phyloP scores from a whole-genome alignment of 1,140 invertebrate genomes.

The Carcinoscorpius rotundicauda region DNA sequence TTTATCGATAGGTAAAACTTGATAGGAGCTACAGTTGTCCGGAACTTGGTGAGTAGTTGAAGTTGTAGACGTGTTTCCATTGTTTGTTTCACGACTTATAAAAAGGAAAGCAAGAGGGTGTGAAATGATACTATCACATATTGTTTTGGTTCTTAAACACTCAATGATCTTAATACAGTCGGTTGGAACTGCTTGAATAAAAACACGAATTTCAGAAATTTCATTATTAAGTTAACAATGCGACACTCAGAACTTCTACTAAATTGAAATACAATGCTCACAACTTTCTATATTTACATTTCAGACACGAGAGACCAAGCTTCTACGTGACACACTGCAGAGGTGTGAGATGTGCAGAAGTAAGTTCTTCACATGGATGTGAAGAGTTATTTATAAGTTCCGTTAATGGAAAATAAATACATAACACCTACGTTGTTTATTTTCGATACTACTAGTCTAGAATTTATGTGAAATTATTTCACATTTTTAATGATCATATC shows the following conservation, averaged over 20 bases:
- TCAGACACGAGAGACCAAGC: slow-evolving; percentile 56
- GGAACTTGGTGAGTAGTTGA: too few species aligned
- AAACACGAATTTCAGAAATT: not conserved
- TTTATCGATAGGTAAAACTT: too few species aligned
- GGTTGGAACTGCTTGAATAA: not conserved
- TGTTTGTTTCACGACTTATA: too few species aligned
- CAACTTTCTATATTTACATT: slow-evolving; percentile 18
- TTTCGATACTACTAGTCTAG: slow-evolving; percentile 1
- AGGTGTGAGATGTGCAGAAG: slow-evolving; percentile 57
- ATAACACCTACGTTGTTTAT: slow-evolving; percentile 5
- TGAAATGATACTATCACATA: not conserved
- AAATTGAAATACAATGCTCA: not conserved
- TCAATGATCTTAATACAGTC: not conserved
- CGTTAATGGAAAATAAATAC: slow-evolving; percentile 12
- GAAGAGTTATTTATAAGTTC: slow-evolving; percentile 1
- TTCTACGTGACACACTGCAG: slow-evolving; percentile 54
- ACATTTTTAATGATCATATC: slow-evolving; percentile 4
- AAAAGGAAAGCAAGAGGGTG: not conserved
- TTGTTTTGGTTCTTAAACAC: not conserved
- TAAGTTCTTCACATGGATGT: slow-evolving; percentile 15
- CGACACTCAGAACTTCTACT: not conserved
- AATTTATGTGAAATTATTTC: slow-evolving; percentile 6
- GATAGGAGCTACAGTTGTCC: too few species aligned
- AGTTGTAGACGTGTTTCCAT: too few species aligned
- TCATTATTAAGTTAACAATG: not conserved